Conservation (phyloP, 1,140 invertebrate species). For the Heterodera schachtii region DNA sequence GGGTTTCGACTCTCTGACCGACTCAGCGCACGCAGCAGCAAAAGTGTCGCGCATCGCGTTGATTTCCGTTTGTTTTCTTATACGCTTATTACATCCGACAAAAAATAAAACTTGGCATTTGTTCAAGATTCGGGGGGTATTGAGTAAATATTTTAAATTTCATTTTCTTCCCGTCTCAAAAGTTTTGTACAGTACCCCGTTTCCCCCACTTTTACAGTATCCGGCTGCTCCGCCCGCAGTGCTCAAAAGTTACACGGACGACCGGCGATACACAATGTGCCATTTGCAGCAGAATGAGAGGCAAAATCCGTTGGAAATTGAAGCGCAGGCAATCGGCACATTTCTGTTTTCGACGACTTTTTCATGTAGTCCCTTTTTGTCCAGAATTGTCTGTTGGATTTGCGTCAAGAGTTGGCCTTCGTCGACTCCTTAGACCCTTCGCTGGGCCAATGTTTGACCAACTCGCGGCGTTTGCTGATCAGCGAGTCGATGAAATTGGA, state of each 20-base stretch:
- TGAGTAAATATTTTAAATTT: too few species aligned
- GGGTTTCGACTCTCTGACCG: not conserved
- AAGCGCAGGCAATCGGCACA: not conserved
- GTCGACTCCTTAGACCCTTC: constrained; percentile 23
- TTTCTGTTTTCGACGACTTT: not conserved
- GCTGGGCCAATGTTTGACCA: not conserved
- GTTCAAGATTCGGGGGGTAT: too few species aligned
- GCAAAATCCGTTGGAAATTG: not conserved
- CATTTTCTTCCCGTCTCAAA: not conserved
- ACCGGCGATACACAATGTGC: not conserved
- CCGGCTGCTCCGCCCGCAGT: constrained; percentile 5
- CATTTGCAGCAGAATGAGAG: not conserved
- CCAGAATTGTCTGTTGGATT: constrained; percentile 21
- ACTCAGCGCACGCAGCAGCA: not conserved
- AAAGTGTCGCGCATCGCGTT: not conserved
- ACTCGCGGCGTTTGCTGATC: constrained; percentile 29
- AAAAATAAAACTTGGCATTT: too few species aligned
- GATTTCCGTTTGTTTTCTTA: not conserved
- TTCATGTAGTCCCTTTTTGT: not conserved
- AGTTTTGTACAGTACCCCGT: not conserved
- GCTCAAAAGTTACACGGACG: constrained; percentile 1
- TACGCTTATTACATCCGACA: too few species aligned
- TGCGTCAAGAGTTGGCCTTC: constrained; percentile 30
- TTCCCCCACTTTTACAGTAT: not conserved
- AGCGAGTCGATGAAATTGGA: constrained; percentile 8